Percentiles rank a stretch among this genome's conserved stretches.
Conservation (phyloP, 2,888 invertebrate species). For the Chesias legatella region DNA sequence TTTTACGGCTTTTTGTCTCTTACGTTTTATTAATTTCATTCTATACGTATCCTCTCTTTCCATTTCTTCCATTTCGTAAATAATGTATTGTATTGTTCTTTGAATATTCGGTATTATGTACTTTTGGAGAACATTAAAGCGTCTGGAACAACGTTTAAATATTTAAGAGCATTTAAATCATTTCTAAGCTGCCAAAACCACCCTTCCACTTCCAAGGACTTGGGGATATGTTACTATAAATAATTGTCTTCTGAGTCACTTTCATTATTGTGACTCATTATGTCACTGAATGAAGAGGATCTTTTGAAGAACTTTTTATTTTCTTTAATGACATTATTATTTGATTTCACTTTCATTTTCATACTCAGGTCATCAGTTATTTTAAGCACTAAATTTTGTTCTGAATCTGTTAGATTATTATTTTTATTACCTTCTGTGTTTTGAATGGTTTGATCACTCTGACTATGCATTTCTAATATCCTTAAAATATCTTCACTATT, state of each 20-base stretch:
- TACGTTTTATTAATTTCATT: conserved; percentile 34
- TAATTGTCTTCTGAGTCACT: not conserved
- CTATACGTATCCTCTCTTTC: conserved; percentile 44
- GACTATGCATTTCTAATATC: not conserved
- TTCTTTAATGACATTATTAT: conserved; percentile 1
- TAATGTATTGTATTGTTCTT: conserved; percentile 38
- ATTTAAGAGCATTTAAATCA: not conserved
- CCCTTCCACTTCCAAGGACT: conserved; percentile 7
- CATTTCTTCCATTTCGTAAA: conserved; percentile 42
- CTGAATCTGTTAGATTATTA: conserved; percentile 12
- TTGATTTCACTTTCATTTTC: conserved; percentile 5
- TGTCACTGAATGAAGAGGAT: conserved; percentile 2
- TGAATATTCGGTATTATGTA: conserved; percentile 42
- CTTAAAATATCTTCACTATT: conserved; percentile 6
- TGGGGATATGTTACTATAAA: not conserved
- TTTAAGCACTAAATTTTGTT: conserved; percentile 4
- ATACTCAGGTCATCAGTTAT: not conserved
- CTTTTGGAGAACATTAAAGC: conserved; percentile 41
- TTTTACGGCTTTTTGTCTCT: conserved; percentile 26
- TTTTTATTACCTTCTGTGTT: not conserved
- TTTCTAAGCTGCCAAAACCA: conserved; percentile 4
- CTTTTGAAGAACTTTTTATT: conserved; percentile 1
- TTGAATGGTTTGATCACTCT: not conserved
- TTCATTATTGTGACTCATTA: not conserved
- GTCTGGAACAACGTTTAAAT: conserved; percentile 35